Evolutionary conservation across 2,888 invertebrate genomes (phyloP).

Genomic region (Hypercompe scribonia): DNA sequence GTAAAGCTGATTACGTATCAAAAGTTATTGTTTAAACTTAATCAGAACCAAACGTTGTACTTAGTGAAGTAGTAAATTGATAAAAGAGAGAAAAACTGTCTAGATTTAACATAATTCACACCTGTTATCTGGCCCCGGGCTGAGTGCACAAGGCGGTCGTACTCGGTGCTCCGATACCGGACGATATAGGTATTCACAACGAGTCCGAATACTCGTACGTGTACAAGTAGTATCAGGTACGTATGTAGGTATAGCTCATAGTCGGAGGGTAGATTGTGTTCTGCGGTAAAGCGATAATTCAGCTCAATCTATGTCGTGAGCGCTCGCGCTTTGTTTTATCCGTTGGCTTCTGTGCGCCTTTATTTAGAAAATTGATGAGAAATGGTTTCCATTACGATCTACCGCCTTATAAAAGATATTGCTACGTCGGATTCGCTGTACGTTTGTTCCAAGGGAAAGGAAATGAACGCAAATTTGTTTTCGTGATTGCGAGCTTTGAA

Average conservation of each 20-base stretch:
- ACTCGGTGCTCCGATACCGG: constrained; percentile 50
- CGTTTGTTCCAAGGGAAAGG: constrained; percentile 77
- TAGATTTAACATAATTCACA: constrained; percentile 82
- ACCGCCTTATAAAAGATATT: constrained; percentile 83
- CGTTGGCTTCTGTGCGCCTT: constrained; percentile 86
- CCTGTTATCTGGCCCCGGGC: constrained; percentile 72
- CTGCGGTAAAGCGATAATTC: constrained; percentile 87
- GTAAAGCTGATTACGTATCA: constrained; percentile 33
- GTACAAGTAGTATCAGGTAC: constrained; percentile 18
- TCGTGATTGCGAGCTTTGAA: constrained; percentile 82
- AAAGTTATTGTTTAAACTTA: constrained; percentile 66
- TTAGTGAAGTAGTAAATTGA: constrained; percentile 75
- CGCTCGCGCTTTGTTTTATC: constrained; percentile 84
- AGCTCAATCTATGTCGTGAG: constrained; percentile 87
- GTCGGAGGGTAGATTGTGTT: constrained; percentile 78
- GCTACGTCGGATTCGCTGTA: constrained; percentile 68
- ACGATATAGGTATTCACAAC: constrained; percentile 35
- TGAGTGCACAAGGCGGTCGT: constrained; percentile 73
- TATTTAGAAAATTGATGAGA: constrained; percentile 87
- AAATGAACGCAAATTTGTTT: constrained; percentile 86
- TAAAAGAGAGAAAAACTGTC: constrained; percentile 77
- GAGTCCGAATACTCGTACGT: constrained; percentile 15
- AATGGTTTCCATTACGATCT: constrained; percentile 85
- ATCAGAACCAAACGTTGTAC: constrained; percentile 75
- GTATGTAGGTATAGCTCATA: constrained; percentile 42